These are phyloP conservation scores for Rhinogobio ventralis DNA, from an alignment of 2,797 vertebrate genomes.

Conservation along the genomic window DNA sequence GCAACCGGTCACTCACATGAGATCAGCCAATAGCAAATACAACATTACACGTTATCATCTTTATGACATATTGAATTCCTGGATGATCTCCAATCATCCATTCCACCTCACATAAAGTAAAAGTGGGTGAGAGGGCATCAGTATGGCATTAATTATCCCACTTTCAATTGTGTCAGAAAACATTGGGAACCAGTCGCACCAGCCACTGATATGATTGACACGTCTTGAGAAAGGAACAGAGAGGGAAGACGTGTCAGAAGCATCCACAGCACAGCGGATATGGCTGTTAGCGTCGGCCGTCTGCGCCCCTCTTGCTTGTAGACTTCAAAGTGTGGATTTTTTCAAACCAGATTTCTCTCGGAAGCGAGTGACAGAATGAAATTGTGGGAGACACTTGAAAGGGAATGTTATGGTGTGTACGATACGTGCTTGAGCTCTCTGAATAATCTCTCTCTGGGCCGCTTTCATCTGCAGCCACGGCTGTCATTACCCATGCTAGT, in stretches of 20 bases:
- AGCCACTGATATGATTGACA: constrained; percentile 55
- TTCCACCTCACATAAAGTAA: neutral
- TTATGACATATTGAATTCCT: neutral
- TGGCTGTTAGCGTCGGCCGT: constrained; percentile 66
- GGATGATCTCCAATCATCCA: neutral
- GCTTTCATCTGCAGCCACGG: constrained; percentile 42
- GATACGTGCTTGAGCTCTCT: constrained; percentile 42
- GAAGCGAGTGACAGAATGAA: constrained; percentile 42
- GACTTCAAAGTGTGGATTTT: constrained; percentile 70
- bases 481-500: constrained; percentile 18
- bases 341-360: constrained; percentile 57
- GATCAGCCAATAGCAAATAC: too few species aligned
- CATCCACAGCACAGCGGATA: constrained; percentile 59
- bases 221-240: constrained; percentile 48
- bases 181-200: constrained; percentile 58
- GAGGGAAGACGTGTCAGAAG: constrained; percentile 60
- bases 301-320: constrained; percentile 62
- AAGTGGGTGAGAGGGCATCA: neutral
- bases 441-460: constrained; percentile 19
- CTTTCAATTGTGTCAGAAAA: constrained; percentile 28
- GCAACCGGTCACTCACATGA: too few species aligned
- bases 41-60: neutral
- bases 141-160: neutral
- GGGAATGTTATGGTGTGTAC: constrained; percentile 52
- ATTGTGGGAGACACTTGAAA: constrained; percentile 63